Percentiles rank a stretch among this genome's conserved stretches.
These are phyloP conservation scores for Ispidina lecontei DNA, from an alignment of 2,797 vertebrate genomes.

Conservation along the genomic window DNA sequence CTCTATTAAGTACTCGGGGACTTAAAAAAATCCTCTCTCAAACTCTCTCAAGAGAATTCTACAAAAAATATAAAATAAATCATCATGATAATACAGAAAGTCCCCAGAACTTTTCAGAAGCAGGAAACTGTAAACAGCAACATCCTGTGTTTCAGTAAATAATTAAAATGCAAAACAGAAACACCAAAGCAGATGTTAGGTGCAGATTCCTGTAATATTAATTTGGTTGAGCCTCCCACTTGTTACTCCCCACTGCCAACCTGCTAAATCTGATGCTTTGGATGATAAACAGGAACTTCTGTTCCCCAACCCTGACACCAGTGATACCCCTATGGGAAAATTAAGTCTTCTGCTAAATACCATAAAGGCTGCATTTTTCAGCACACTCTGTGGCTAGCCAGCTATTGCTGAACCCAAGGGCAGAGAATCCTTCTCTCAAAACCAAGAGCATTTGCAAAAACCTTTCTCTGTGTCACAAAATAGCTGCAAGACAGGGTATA, in stretches of 20 bases:
- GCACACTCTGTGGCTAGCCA: not conserved
- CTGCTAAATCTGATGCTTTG: not conserved
- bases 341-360: not conserved
- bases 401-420: not conserved
- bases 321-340: not conserved
- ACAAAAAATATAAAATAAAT: constrained; percentile 9
- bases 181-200: constrained; percentile 17
- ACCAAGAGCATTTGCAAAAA: not conserved
- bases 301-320: not conserved
- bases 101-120: constrained; percentile 35
- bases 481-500: constrained; percentile 15
- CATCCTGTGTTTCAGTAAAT: constrained; percentile 63
- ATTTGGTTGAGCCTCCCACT: not conserved
- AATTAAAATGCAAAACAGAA: constrained; percentile 61
- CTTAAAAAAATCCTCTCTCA: not conserved
- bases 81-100: not conserved
- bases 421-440: constrained; percentile 5
- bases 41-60: not conserved
- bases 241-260: not conserved
- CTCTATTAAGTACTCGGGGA: not conserved
- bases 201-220: not conserved
- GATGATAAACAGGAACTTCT: not conserved
- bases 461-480: not conserved
- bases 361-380: not conserved
- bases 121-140: constrained; percentile 53